Conservation (phyloP, 2,797 vertebrate genomes). For the Melanotaenia trifasciata region DNA sequence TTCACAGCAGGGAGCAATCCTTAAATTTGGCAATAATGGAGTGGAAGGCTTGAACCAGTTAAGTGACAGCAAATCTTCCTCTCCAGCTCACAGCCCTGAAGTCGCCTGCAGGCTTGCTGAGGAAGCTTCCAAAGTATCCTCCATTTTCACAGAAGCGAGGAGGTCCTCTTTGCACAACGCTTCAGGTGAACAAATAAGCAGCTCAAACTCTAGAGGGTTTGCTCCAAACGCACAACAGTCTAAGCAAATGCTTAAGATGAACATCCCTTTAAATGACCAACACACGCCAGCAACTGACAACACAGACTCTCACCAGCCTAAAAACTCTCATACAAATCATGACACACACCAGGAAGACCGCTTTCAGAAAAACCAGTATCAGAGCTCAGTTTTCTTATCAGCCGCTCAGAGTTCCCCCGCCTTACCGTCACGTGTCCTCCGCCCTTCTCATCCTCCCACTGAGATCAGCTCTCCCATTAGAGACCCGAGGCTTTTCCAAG, state of each 20-base stretch:
- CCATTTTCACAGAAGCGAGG: slow-evolving; percentile 71
- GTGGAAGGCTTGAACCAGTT: slow-evolving; percentile 82
- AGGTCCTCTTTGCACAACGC: slow-evolving; percentile 71
- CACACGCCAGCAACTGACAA: slow-evolving; percentile 64
- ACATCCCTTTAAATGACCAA: slow-evolving; percentile 83
- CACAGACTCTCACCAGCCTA: slow-evolving; percentile 69
- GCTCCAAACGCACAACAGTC: slow-evolving; percentile 68
- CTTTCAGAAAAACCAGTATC: slow-evolving; percentile 40
- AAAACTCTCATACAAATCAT: slow-evolving; percentile 46
- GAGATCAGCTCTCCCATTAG: slow-evolving; percentile 80
- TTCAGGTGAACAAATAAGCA: slow-evolving; percentile 54
- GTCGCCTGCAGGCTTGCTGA: slow-evolving; percentile 74
- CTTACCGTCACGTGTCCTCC: slow-evolving; percentile 73
- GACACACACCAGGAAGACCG: slow-evolving; percentile 41
- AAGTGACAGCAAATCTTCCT: slow-evolving; percentile 77
- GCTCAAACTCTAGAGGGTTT: slow-evolving; percentile 44
- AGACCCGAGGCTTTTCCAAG: slow-evolving; percentile 77
- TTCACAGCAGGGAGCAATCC: slow-evolving; percentile 64
- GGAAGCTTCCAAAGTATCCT: slow-evolving; percentile 77
- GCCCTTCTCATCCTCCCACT: slow-evolving; percentile 72
- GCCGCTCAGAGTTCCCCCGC: slow-evolving; percentile 67
- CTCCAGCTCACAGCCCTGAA: slow-evolving; percentile 76
- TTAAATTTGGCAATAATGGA: slow-evolving; percentile 69
- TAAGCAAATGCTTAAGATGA: slow-evolving; percentile 79
- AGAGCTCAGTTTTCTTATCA: slow-evolving; percentile 40